Percentiles rank a stretch among this genome's conserved stretches.
phyloP scores from a whole-genome alignment of 2,888 invertebrate genomes.

The Amphipoea oculea region DNA sequence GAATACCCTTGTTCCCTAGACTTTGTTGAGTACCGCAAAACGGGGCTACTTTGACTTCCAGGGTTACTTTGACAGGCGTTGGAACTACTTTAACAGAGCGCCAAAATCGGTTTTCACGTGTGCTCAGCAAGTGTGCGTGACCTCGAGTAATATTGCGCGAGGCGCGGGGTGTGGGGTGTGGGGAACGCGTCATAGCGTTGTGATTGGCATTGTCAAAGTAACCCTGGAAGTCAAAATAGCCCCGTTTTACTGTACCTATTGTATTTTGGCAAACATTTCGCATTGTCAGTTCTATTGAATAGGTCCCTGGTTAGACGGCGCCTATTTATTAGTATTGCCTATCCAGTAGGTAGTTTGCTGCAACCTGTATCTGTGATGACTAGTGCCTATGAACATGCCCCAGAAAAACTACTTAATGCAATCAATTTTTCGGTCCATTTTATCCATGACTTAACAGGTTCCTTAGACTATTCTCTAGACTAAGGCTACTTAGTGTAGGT shows the following conservation, averaged over 20 bases:
- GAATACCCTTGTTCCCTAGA: background rate
- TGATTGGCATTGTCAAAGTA: no score
- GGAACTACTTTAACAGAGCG: no score
- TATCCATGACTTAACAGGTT: background rate
- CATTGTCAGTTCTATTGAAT: background rate
- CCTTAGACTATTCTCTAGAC: background rate
- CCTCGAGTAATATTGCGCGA: no score
- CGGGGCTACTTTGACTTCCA: no score
- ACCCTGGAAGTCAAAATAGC: no score
- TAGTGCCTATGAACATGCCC: background rate
- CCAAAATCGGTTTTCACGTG: no score
- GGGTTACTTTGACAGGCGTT: no score
- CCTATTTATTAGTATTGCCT: background rate
- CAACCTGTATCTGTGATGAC: background rate
- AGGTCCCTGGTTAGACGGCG: background rate
- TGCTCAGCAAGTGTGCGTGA: no score
- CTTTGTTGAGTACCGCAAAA: no score
- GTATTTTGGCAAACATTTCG: background rate
- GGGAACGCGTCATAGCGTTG: no score
- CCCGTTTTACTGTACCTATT: no score
- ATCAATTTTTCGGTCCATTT: background rate
- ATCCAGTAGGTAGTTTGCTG: background rate
- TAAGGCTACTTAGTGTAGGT: background rate
- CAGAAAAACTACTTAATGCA: background rate
- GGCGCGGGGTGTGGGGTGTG: no score